phyloP scores from a whole-genome alignment of 1,140 invertebrate genomes.

The Acyrthosiphon pisum region DNA sequence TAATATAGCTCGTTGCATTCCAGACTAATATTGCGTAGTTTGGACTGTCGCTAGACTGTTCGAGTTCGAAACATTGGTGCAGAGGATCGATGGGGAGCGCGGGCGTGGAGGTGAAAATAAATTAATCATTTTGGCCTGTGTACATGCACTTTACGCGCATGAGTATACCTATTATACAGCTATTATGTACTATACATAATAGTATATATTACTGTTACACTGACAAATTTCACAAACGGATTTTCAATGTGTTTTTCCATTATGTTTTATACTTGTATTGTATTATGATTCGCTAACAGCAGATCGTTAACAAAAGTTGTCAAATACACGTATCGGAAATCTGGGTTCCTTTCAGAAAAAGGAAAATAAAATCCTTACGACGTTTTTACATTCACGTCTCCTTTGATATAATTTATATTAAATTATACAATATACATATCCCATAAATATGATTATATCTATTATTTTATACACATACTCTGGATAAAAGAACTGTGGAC shows the following conservation, averaged over 20 bases:
- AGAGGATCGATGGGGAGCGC: not conserved
- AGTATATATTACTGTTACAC: not conserved
- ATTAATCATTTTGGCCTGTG: too few relatives aligned
- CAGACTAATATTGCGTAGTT: not conserved
- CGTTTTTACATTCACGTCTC: not conserved
- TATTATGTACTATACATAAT: not conserved
- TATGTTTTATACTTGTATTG: not conserved
- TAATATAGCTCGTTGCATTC: not conserved
- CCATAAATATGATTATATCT: not conserved
- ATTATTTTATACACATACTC: not conserved
- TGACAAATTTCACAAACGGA: not conserved
- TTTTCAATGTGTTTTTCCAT: not conserved
- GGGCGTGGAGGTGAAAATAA: not conserved
- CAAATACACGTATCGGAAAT: not conserved
- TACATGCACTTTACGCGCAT: not conserved
- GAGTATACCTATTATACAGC: not conserved
- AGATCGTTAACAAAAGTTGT: not conserved
- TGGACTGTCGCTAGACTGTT: not conserved
- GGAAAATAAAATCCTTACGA: not conserved
- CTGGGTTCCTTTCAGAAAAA: not conserved
- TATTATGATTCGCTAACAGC: not conserved
- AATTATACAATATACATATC: not conserved
- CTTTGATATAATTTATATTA: not conserved
- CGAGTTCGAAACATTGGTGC: not conserved
- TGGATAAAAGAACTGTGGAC: not conserved